Evolutionary conservation across 1,140 invertebrate genomes (phyloP), one percentile per base, ranked within the genome.

Genomic region (Drosophila leontia): DNA sequence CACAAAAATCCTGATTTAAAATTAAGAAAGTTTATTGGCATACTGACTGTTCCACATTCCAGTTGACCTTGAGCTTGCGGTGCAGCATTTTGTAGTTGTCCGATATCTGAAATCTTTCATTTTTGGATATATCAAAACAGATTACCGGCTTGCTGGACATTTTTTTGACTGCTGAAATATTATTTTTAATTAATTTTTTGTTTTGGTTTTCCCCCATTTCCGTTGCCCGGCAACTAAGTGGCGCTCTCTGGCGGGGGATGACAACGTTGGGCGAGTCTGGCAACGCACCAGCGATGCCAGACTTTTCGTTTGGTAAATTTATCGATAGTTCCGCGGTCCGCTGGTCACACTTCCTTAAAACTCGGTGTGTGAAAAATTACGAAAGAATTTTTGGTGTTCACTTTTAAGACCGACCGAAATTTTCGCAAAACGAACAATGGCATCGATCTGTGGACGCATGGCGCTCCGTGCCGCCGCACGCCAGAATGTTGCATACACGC

Each of bases 21-120:
- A 26, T 19, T 19, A 19, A 19, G 19, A 26, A 26, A 26, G 3
- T 26, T 32, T 15, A 3, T 48, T 56, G 13, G 13, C 5, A 23
- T 50, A 72, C 96, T 95, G 94, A 98, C 97, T 96, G 96, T 75
- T 96, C 93, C 59, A 98, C 95, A 94, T 97, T 98, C 96, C 97
- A 96, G 69, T 95, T 96, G 19, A 95, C 94, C 93, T 98, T 98
- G 11, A 99, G 92, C 93, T 98, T 98, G 82, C 97, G 95, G 86
- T 98, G 96, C 37, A 99, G 92, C 75, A 96, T 94, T 94, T 98
- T 99, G 69, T 96, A 98, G 75, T 98, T 97, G 78, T 98, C 98
- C 63, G 95, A 96, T 17, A 98, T 93, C 93, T 96, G 97, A 91
- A 97, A 98, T 42, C 96, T 91, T 92, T 99, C 98, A 94, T 97